These are phyloP conservation scores for Coturnix japonica DNA, from an alignment of 2,113 vertebrate species.

Conservation along the genomic window DNA sequence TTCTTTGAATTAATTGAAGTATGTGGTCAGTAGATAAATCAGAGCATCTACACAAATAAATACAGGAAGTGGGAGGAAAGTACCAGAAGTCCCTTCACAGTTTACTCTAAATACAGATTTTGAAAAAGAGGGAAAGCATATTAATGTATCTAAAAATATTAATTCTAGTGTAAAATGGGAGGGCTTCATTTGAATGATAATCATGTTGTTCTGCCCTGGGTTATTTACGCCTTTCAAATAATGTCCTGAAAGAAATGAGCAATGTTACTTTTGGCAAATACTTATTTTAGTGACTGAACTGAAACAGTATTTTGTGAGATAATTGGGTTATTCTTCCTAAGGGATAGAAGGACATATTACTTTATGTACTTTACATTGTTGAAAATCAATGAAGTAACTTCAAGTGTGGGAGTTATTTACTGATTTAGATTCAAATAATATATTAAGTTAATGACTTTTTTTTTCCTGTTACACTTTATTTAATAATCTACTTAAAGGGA, in stretches of 20 bases:
- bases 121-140: background rate
- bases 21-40: background rate
- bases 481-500: background rate
- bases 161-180: background rate
- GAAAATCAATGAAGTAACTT: constrained; percentile 5
- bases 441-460: background rate
- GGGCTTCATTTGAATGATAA: constrained; percentile 1
- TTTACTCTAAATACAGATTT: background rate
- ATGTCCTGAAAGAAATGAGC: constrained; percentile 13
- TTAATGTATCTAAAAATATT: constrained; percentile 16
- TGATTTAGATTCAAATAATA: background rate
- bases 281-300: constrained; percentile 35
- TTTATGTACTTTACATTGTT: background rate
- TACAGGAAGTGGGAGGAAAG: background rate
- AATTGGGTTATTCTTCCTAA: constrained; percentile 34
- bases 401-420: background rate
- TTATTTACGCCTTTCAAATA: constrained; percentile 37
- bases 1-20: background rate
- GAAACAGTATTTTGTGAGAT: constrained; percentile 12
- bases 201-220: background rate
- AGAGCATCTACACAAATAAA: background rate
- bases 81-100: background rate
- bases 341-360: background rate
- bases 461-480: background rate
- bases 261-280: constrained; percentile 28